phyloP scores from a whole-genome alignment of 2,888 invertebrate species.

The Iselma pallidipennis region DNA sequence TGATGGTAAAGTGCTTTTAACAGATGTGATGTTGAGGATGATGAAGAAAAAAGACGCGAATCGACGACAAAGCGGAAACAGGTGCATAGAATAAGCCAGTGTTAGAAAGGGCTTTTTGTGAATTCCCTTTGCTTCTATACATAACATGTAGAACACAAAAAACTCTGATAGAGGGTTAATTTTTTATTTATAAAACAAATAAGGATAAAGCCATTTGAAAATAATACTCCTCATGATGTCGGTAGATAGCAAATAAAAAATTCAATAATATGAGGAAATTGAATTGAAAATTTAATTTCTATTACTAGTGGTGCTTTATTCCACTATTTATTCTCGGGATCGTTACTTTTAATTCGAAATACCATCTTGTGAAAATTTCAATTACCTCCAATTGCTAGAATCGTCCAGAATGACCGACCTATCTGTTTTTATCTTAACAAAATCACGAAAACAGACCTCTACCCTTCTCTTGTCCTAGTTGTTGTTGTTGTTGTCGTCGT shows the following conservation, averaged over 20 bases:
- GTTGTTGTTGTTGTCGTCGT: neutral
- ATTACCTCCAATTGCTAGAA: neutral
- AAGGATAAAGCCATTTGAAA: neutral
- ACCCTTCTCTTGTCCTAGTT: neutral
- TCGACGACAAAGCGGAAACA: conserved; percentile 18
- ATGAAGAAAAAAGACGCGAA: conserved; percentile 10
- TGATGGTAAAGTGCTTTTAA: conserved; percentile 25
- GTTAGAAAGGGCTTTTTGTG: neutral
- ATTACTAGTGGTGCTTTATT: neutral
- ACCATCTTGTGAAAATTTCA: neutral
- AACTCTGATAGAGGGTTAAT: neutral
- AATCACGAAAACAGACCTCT: neutral
- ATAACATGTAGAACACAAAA: neutral
- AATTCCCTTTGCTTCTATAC: neutral
- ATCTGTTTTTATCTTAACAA: neutral
- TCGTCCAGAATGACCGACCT: no score
- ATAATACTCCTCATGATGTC: neutral
- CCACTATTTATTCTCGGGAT: neutral
- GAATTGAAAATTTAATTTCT: conserved; percentile 19
- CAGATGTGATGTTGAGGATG: conserved; percentile 4
- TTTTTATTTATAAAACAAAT: neutral
- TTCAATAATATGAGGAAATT: conserved; percentile 1
- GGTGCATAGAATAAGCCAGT: conserved; percentile 15
- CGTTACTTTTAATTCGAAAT: neutral
- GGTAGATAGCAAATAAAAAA: neutral